A percentile compares a stretch with the other conserved stretches of the same genome.
phyloP scores from a whole-genome alignment of 2,797 vertebrate genomes.

The Mormyrops attenuatus region DNA sequence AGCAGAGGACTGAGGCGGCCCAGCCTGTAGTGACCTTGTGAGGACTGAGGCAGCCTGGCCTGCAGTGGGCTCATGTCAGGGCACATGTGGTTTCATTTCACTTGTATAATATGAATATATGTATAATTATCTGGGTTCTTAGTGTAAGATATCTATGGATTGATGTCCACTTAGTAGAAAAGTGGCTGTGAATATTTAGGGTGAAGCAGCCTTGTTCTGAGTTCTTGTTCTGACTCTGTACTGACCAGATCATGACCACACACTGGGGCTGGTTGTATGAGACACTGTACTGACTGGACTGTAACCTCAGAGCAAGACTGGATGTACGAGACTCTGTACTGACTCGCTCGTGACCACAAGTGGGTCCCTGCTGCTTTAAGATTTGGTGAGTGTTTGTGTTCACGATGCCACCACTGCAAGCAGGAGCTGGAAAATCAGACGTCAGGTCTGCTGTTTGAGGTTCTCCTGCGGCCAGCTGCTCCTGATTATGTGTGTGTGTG shows the following conservation, averaged over 20 bases:
- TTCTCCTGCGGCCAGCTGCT: not conserved
- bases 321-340: not conserved
- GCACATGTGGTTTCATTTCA: not conserved
- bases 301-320: not conserved
- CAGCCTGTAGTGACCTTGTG: not conserved
- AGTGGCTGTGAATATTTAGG: constrained; percentile 6
- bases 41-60: not conserved
- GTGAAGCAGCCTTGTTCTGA: not conserved
- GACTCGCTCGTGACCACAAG: not conserved
- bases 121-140: constrained; percentile 7
- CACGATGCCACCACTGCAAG: not conserved
- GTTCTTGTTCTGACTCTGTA: not conserved
- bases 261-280: not conserved
- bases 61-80: not conserved
- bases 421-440: not conserved
- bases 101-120: constrained; percentile 3
- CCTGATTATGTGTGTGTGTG: not conserved
- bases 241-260: not conserved
- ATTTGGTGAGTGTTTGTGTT: not conserved
- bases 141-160: constrained; percentile 8
- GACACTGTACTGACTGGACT: not conserved
- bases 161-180: not conserved
- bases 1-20: not conserved
- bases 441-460: not conserved
- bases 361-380: not conserved